Percentiles rank a stretch among this genome's conserved stretches.
Evolutionary conservation across 2,113 vertebrate species (phyloP).

Genomic region (Todiramphus chloris): DNA sequence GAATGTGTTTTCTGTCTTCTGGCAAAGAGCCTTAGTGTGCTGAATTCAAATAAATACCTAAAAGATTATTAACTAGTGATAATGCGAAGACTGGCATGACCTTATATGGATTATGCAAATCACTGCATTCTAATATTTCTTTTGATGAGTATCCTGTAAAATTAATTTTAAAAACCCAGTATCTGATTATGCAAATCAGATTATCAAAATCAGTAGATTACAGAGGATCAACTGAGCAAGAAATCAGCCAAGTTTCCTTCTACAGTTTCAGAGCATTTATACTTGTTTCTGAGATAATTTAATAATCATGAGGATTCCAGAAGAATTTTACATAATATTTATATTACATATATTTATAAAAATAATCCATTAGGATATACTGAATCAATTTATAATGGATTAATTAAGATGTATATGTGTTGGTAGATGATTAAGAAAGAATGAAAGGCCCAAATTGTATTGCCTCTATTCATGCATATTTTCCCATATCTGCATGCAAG

Average conservation of each 20-base stretch:
- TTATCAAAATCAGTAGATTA: neutral
- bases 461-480: neutral
- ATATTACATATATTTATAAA: neutral
- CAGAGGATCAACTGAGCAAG: neutral
- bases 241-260: neutral
- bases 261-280: neutral
- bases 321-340: neutral
- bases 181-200: neutral
- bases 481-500: rapidly evolving
- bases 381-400: neutral
- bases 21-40: neutral
- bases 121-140: neutral
- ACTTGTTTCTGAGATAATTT: neutral
- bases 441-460: neutral
- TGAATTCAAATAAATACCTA: neutral
- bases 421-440: neutral
- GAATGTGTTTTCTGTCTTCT: neutral
- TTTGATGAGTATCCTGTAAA: neutral
- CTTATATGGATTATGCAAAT: neutral
- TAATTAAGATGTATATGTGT: neutral
- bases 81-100: neutral
- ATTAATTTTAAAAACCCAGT: neutral
- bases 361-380: neutral
- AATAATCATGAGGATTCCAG: neutral
- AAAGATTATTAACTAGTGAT: neutral